A percentile compares a stretch with the other conserved stretches of the same genome.
Conservation (phyloP, 2,797 vertebrate genomes). For the Miopithecus talapoin region DNA sequence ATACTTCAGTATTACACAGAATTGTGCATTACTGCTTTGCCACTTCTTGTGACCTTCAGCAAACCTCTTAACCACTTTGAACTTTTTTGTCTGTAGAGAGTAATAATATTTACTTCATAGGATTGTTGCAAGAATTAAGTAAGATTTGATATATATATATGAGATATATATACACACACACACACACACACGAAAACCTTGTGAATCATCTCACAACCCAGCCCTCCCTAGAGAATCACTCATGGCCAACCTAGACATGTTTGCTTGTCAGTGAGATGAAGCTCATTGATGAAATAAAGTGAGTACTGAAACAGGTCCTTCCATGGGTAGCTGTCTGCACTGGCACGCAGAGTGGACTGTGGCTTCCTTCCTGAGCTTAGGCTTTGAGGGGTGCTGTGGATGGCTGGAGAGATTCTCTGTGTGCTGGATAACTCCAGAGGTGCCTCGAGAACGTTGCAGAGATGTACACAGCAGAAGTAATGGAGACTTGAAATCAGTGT, state of each 20-base stretch:
- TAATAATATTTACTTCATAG: neutral
- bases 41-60: neutral
- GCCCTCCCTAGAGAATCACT: neutral
- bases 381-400: neutral
- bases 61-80: neutral
- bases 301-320: neutral
- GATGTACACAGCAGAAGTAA: neutral
- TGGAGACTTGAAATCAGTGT: neutral
- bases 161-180: too few species aligned
- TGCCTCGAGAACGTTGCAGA: neutral
- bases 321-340: neutral
- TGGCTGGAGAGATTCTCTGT: neutral
- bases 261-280: neutral
- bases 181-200: neutral
- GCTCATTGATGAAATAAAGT: neutral
- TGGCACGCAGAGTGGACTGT: neutral
- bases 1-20: neutral
- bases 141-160: neutral
- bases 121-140: neutral
- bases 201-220: neutral
- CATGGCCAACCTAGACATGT: neutral
- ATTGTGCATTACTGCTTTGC: neutral
- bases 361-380: neutral
- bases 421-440: neutral
- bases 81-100: neutral